Conservation (phyloP, 2,113 vertebrate genomes). For the Neolamprologus cancellatus region DNA sequence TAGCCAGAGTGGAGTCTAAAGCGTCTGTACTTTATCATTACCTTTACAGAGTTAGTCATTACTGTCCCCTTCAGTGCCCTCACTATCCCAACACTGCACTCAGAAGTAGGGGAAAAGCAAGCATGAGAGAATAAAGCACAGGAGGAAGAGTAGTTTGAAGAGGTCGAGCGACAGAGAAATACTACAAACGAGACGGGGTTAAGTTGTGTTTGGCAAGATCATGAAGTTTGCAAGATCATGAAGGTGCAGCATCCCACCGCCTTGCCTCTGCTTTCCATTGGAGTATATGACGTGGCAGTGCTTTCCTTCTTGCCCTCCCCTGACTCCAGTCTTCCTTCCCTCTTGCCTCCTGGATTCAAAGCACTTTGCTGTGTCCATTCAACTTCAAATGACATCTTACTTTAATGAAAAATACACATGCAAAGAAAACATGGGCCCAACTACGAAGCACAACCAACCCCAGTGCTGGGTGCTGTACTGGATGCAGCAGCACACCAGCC, state of each 20-base stretch:
- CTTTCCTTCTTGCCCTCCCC: conserved; percentile 25
- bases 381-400: conserved; percentile 42
- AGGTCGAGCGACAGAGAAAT: not conserved
- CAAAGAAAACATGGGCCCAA: not conserved
- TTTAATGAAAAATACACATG: conserved; percentile 12
- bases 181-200: conserved; percentile 11
- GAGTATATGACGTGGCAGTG: conserved; percentile 1
- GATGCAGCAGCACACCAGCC: not conserved
- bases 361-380: conserved; percentile 19
- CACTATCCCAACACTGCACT: conserved; percentile 28
- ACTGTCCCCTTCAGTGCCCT: conserved; percentile 53
- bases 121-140: not conserved
- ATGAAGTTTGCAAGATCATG: not conserved
- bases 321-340: not conserved
- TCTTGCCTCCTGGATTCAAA: conserved; percentile 36
- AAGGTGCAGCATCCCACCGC: not conserved
- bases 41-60: conserved; percentile 65
- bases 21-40: conserved; percentile 61
- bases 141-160: conserved; percentile 28
- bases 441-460: not conserved
- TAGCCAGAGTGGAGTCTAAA: conserved; percentile 56
- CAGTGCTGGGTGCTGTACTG: not conserved
- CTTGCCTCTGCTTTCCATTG: not conserved
- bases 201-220: conserved; percentile 15
- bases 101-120: not conserved